Conservation (phyloP, 1,140 invertebrate genomes). For the Drosophila eugracilis region DNA sequence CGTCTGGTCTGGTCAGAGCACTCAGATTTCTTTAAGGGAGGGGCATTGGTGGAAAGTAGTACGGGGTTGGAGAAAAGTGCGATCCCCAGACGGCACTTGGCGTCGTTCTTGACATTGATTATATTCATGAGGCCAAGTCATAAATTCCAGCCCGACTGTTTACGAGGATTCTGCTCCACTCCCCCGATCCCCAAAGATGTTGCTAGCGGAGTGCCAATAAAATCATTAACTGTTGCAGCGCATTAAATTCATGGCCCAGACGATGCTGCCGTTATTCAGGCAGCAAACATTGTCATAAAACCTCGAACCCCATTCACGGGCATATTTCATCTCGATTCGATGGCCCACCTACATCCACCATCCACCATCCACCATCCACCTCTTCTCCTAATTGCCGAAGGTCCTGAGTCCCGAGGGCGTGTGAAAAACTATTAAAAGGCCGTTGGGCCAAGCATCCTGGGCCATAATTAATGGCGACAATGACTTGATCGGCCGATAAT, state of each 20-base stretch:
- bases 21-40: slow-evolving; percentile 45
- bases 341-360: background rate
- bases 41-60: background rate
- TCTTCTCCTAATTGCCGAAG: slow-evolving; percentile 53
- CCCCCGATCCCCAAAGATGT: slow-evolving; percentile 3
- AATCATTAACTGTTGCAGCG: slow-evolving; percentile 80
- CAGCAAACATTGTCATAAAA: slow-evolving; percentile 70
- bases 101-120: slow-evolving; percentile 59
- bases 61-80: background rate
- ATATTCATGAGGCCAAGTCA: slow-evolving; percentile 69
- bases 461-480: slow-evolving; percentile 76
- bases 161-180: slow-evolving; percentile 26
- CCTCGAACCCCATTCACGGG: slow-evolving; percentile 34
- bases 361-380: background rate
- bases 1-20: slow-evolving; percentile 12
- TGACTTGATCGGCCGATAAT: slow-evolving; percentile 76
- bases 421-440: slow-evolving; percentile 71
- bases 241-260: slow-evolving; percentile 66
- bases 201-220: slow-evolving; percentile 71
- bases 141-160: slow-evolving; percentile 64
- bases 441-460: slow-evolving; percentile 30
- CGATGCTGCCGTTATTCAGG: slow-evolving; percentile 47
- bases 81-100: slow-evolving; percentile 49
- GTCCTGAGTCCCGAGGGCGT: slow-evolving; percentile 21
- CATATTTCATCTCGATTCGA: slow-evolving; percentile 44